Conservation (phyloP, 2,113 vertebrate genomes). For the Capricornis sumatraensis region DNA sequence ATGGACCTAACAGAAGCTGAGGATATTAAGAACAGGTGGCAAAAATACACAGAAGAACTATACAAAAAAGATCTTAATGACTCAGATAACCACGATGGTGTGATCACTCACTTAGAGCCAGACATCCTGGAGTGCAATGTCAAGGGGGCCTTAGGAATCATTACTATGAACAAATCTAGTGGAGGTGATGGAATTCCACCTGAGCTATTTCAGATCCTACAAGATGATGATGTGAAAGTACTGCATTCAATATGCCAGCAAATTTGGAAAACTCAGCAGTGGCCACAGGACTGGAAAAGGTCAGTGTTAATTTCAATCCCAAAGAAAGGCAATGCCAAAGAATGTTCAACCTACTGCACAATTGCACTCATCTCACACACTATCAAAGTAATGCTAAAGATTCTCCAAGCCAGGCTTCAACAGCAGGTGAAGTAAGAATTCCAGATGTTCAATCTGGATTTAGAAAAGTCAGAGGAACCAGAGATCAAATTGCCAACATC, state of each 20-base stretch:
- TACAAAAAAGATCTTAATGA: not conserved
- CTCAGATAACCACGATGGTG: not conserved
- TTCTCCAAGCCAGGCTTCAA: not conserved
- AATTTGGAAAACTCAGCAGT: not conserved
- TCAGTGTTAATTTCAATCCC: not conserved
- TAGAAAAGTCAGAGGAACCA: not conserved
- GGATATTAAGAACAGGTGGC: not conserved
- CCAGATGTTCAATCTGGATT: not conserved
- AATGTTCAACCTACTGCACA: not conserved
- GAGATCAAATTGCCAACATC: not conserved
- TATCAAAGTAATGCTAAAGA: not conserved
- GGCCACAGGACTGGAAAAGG: not conserved
- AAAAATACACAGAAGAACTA: not conserved
- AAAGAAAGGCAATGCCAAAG: not conserved
- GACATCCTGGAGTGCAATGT: not conserved
- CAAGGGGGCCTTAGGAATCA: not conserved
- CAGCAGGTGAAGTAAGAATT: not conserved
- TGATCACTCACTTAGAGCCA: not conserved
- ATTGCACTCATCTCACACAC: not conserved
- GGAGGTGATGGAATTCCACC: not conserved
- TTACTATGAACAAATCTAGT: not conserved
- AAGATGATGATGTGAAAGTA: not conserved
- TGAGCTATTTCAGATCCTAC: not conserved
- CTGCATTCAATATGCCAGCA: not conserved
- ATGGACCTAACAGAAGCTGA: not conserved